Base-by-base conservation (phyloP, 2,888 invertebrate species). In the Campoletis raptor region DNA sequence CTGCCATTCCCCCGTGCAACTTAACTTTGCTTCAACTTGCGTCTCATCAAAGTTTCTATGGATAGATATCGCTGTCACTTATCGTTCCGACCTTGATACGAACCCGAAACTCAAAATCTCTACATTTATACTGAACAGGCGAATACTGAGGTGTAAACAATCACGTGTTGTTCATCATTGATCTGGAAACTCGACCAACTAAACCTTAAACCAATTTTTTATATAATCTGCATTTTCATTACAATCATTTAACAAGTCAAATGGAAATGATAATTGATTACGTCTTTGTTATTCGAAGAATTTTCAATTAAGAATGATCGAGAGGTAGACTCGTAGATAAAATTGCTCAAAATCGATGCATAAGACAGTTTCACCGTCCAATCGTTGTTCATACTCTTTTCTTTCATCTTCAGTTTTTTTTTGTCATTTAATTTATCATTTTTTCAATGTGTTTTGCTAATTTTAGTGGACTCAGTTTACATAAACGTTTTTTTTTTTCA, bases 21-120 rank as follows among this genome's bases (percentile, higher is more conserved):
- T 54, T 81, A 81, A 81, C 85, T 81, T 72, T 54, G 42, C 81
- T 40, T 30, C 76, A 45, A 77, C 45, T 72, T 48, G 52, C 64
- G 18, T 52, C 66, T 45, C 45, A 64, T 61, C 37, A 73, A 85
- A 85, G 42, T 85, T 85, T 85, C 10, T 42, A 12, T 66, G 36
- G 52, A 72, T 77, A 81, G 77, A 81, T 66, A 81, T 81, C 52
- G 66, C 12, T 42, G 40, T 66, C 48, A 15, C 30, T n/a, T 70
- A 81, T 66, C 66, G 24, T 66, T 76, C 42, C 72, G 77, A 77
- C 45, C 66, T 81, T 73, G 72, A 36, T 72, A 48, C 42, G 36
- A 36, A 52, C 48, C 42, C 21, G 7, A 67, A 52, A 48, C 64
- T 36, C 7, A 66, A n/a, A 36, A 42, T 30, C 30, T 45, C 57